phyloP scores from a whole-genome alignment of 2,888 invertebrate genomes.

The Pristionchus mayeri region DNA sequence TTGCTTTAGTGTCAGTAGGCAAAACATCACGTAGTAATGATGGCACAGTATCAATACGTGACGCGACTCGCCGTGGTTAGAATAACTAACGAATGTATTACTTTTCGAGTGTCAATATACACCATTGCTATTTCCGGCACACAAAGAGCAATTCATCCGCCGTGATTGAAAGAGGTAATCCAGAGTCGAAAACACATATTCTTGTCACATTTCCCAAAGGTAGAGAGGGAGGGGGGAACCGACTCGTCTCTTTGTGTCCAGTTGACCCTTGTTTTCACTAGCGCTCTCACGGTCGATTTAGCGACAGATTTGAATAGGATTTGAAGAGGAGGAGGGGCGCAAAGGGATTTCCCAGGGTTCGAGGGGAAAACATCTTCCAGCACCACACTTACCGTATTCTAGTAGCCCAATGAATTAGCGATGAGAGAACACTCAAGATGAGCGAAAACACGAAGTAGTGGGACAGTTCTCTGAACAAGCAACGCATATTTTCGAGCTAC shows the following conservation, averaged over 20 bases:
- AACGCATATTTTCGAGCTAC: too few relatives aligned
- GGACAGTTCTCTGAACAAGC: too few relatives aligned
- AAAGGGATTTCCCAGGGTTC: slow-evolving; percentile 11
- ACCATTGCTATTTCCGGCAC: slow-evolving; percentile 16
- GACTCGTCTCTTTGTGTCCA: slow-evolving; percentile 25
- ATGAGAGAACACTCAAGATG: neutral
- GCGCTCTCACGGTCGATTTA: slow-evolving; percentile 39
- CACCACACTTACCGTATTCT: neutral
- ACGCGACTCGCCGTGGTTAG: neutral
- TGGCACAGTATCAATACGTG: neutral
- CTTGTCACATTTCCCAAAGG: slow-evolving; percentile 7
- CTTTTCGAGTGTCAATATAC: neutral
- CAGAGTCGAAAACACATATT: slow-evolving; percentile 34
- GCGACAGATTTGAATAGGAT: slow-evolving; percentile 37
- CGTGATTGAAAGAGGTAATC: neutral
- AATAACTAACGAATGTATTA: too few relatives aligned
- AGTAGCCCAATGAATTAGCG: neutral
- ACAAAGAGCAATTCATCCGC: slow-evolving; percentile 23
- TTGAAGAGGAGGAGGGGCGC: neutral
- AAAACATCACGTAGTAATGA: neutral
- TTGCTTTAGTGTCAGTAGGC: neutral
- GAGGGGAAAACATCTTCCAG: slow-evolving; percentile 18
- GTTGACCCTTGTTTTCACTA: slow-evolving; percentile 11
- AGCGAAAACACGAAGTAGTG: neutral
- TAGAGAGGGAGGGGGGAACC: neutral